These are phyloP conservation scores for Sebastes matsubarae DNA, from an alignment of 2,797 vertebrate species.

Conservation along the genomic window DNA sequence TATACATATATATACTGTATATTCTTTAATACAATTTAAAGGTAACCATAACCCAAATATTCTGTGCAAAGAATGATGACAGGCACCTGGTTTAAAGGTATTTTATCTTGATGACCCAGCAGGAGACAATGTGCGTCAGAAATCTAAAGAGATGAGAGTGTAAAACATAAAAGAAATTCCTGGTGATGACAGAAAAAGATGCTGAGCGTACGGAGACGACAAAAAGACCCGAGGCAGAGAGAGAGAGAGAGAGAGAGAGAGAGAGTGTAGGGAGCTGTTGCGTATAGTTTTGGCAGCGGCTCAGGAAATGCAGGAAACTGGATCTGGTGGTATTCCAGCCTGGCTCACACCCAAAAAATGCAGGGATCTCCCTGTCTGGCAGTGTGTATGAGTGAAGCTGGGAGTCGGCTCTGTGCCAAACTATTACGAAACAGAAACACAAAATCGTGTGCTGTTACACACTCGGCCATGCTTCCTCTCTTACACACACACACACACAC, in stretches of 20 bases:
- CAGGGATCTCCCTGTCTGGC: slow-evolving; percentile 75
- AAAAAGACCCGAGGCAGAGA: background rate
- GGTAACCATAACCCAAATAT: background rate
- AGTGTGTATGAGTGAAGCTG: slow-evolving; percentile 1
- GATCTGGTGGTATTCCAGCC: slow-evolving; percentile 70
- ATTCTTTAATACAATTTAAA: background rate
- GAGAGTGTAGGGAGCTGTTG: slow-evolving; percentile 22
- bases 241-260: background rate
- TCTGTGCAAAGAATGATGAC: background rate
- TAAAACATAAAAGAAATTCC: slow-evolving; percentile 26
- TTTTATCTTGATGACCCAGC: background rate
- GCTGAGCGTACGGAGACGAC: background rate
- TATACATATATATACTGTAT: background rate
- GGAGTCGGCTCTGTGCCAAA: slow-evolving; percentile 55
- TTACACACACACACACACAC: background rate
- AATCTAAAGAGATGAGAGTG: background rate
- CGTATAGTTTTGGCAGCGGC: slow-evolving; percentile 58
- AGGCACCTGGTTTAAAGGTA: background rate
- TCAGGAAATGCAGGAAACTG: slow-evolving; percentile 62
- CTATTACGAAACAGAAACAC: slow-evolving; percentile 66
- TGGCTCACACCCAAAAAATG: slow-evolving; percentile 69
- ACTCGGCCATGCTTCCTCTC: background rate
- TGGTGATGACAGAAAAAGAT: slow-evolving; percentile 1
- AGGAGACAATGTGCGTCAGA: background rate
- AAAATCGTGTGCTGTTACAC: slow-evolving; percentile 15